These are phyloP conservation scores for Mobula hypostoma DNA, from an alignment of 2,113 vertebrate genomes.

Conservation along the genomic window DNA sequence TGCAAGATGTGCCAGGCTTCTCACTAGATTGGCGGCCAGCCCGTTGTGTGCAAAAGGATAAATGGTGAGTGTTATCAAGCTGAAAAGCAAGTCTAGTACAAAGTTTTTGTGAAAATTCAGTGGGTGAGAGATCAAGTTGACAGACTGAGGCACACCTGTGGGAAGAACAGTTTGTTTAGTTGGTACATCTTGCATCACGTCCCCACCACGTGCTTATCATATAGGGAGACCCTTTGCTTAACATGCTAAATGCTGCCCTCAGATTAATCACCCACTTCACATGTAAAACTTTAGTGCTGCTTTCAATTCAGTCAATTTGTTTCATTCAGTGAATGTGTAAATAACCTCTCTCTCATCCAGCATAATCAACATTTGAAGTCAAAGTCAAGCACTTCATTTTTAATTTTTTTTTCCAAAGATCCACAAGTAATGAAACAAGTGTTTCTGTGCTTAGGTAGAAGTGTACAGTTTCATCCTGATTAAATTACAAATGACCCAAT, in stretches of 20 bases:
- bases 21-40: constrained; percentile 81
- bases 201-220: not conserved
- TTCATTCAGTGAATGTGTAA: not conserved
- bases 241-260: not conserved
- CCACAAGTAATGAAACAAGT: not conserved
- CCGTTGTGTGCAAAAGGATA: constrained; percentile 75
- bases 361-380: not conserved
- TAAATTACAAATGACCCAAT: not conserved
- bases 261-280: not conserved
- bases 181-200: not conserved
- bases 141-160: not conserved
- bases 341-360: too few species aligned
- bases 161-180: not conserved
- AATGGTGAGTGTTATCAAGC: not conserved
- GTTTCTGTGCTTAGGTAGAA: not conserved
- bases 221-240: not conserved
- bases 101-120: not conserved
- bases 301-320: not conserved
- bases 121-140: not conserved
- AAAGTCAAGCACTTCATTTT: not conserved
- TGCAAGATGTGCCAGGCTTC: constrained; percentile 88
- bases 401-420: not conserved
- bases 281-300: not conserved
- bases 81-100: too few species aligned
- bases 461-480: not conserved